A percentile compares a stretch with the other conserved stretches of the same genome.
phyloP scores from a whole-genome alignment of 2,888 invertebrate species.

The Agrilus biguttatus region DNA sequence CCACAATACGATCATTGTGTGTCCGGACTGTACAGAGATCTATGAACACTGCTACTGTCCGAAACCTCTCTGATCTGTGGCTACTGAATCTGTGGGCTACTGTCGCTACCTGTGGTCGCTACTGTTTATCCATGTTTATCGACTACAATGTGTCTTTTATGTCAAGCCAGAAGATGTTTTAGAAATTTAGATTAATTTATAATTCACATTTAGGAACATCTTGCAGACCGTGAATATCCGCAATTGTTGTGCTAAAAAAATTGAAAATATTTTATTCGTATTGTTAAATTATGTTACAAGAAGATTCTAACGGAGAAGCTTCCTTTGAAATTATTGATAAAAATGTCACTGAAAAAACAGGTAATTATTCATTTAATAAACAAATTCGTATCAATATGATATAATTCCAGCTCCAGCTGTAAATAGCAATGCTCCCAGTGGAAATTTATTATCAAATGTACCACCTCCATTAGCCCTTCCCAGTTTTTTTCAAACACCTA shows the following conservation, averaged over 20 bases:
- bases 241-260: conserved; percentile 2
- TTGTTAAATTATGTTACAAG: conserved; percentile 16
- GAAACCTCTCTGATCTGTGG: too few relatives aligned
- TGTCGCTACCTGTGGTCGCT: too few relatives aligned
- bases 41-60: too few relatives aligned
- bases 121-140: too few relatives aligned
- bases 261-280: not conserved
- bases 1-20: too few relatives aligned
- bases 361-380: conserved; percentile 7
- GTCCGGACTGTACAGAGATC: too few relatives aligned
- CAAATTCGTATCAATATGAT: not conserved
- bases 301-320: conserved; percentile 31
- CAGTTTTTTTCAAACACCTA: conserved; percentile 40
- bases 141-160: too few relatives aligned
- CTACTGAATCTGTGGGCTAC: too few relatives aligned
- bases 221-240: too few relatives aligned
- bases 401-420: conserved; percentile 12
- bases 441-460: conserved; percentile 51
- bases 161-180: too few relatives aligned
- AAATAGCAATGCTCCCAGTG: conserved; percentile 27
- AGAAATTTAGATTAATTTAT: too few relatives aligned
- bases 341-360: conserved; percentile 19
- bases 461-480: conserved; percentile 54
- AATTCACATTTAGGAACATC: too few relatives aligned
- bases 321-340: conserved; percentile 33